Conservation (phyloP, 1,140 invertebrate species). For the Macrotrachela quadricornifera region DNA sequence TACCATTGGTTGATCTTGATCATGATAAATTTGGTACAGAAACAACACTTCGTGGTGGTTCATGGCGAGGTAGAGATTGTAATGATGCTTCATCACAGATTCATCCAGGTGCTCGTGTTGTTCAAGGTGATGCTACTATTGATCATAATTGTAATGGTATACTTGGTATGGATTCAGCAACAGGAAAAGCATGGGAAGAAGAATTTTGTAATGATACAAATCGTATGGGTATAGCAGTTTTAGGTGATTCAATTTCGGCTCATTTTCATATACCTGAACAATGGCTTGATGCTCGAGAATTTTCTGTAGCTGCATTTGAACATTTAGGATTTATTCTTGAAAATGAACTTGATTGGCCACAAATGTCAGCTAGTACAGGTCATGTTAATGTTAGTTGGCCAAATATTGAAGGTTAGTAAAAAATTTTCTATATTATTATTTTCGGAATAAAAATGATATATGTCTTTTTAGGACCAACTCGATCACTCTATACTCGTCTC, state of each 20-base stretch:
- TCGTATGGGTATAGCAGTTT: constrained; percentile 26
- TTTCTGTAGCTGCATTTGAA: constrained; percentile 20
- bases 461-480: constrained; percentile 18
- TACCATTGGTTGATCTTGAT: too few species aligned
- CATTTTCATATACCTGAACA: constrained; percentile 34
- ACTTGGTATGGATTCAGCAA: constrained; percentile 19
- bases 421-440: too few species aligned
- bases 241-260: constrained; percentile 36
- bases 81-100: constrained; percentile 20
- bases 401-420: constrained; percentile 16
- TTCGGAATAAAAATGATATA: too few species aligned
- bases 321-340: constrained; percentile 25
- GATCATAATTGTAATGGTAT: constrained; percentile 37
- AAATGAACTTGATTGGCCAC: constrained; percentile 37
- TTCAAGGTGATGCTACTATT: constrained; percentile 17
- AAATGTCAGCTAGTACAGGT: constrained; percentile 33
- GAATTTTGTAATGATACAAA: constrained; percentile 23
- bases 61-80: constrained; percentile 35
- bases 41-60: constrained; percentile 24
- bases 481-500: constrained; percentile 23
- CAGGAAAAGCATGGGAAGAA: constrained; percentile 27
- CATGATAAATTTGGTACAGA: too few species aligned
- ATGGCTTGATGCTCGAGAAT: constrained; percentile 23
- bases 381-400: constrained; percentile 14
- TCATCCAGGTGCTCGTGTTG: constrained; percentile 29